These are phyloP conservation scores for Sericinus montela DNA, from an alignment of 2,888 invertebrate genomes.

Conservation along the genomic window DNA sequence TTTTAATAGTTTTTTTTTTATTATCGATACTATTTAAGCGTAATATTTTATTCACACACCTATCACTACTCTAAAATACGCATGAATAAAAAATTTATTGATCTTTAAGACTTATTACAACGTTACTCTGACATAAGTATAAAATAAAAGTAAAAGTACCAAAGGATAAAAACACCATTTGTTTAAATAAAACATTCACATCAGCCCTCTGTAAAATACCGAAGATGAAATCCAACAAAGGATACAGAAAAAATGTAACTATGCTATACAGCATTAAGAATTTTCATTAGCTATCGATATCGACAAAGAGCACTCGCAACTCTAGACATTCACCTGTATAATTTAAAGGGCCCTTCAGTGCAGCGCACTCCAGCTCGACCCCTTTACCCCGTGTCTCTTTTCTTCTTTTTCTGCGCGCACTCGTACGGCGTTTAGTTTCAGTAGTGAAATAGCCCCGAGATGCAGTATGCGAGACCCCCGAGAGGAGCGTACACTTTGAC, in stretches of 20 bases:
- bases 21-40: constrained; percentile 26
- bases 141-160: too few relatives aligned
- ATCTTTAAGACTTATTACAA: too few relatives aligned
- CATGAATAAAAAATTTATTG: too few relatives aligned
- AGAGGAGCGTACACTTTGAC: background rate
- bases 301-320: constrained; percentile 20
- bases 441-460: constrained; percentile 5
- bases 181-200: background rate
- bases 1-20: constrained; percentile 15
- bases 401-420: constrained; percentile 31
- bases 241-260: background rate
- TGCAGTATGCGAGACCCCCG: background rate
- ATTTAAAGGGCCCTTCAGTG: constrained; percentile 55
- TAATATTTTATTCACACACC: too few relatives aligned
- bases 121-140: too few relatives aligned
- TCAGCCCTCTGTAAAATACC: background rate
- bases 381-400: constrained; percentile 53
- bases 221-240: constrained; percentile 22
- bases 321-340: constrained; percentile 55
- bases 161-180: too few relatives aligned
- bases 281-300: constrained; percentile 12
- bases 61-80: too few relatives aligned
- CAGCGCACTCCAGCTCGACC: constrained; percentile 47
- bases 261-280: background rate
- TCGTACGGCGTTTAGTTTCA: constrained; percentile 24